Conservation (phyloP, 2,888 invertebrate species). For the Nomada ferruginata region DNA sequence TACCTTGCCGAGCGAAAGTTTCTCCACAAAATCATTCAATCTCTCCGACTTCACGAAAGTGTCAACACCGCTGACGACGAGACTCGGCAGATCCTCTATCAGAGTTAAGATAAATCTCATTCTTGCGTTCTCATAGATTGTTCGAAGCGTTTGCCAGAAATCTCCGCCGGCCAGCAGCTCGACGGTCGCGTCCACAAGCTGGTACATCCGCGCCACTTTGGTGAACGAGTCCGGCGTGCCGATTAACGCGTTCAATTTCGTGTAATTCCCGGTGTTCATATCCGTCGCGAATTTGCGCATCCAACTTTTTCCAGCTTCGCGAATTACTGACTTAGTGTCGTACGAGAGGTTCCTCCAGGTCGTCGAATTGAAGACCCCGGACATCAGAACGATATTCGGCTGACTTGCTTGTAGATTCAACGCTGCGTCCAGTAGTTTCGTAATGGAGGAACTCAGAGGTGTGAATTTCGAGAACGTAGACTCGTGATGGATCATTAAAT, state of each 20-base stretch:
- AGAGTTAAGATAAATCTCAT: constrained; percentile 73
- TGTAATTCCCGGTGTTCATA: neutral
- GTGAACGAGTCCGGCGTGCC: neutral
- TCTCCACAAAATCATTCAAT: constrained; percentile 73
- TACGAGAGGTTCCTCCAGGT: constrained; percentile 75
- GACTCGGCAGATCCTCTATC: constrained; percentile 78
- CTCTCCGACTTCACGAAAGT: constrained; percentile 79
- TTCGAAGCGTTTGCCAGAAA: constrained; percentile 76
- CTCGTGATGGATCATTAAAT: constrained; percentile 53
- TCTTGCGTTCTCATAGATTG: constrained; percentile 73
- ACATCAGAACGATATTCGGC: constrained; percentile 62
- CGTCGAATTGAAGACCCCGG: constrained; percentile 75
- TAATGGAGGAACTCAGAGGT: constrained; percentile 67
- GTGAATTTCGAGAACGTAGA: constrained; percentile 48
- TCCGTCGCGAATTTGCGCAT: constrained; percentile 50
- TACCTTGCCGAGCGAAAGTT: constrained; percentile 68
- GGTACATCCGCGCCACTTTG: constrained; percentile 50
- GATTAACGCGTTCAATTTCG: neutral
- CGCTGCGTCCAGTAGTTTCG: constrained; percentile 66
- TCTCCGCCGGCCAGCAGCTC: constrained; percentile 77
- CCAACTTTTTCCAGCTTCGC: constrained; percentile 71
- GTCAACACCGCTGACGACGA: constrained; percentile 73
- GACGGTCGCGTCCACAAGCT: constrained; percentile 62
- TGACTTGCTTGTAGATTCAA: constrained; percentile 47
- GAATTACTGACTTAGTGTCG: constrained; percentile 68